phyloP scores from a whole-genome alignment of 2,113 vertebrate species.

The Cephalopholis sonnerati region DNA sequence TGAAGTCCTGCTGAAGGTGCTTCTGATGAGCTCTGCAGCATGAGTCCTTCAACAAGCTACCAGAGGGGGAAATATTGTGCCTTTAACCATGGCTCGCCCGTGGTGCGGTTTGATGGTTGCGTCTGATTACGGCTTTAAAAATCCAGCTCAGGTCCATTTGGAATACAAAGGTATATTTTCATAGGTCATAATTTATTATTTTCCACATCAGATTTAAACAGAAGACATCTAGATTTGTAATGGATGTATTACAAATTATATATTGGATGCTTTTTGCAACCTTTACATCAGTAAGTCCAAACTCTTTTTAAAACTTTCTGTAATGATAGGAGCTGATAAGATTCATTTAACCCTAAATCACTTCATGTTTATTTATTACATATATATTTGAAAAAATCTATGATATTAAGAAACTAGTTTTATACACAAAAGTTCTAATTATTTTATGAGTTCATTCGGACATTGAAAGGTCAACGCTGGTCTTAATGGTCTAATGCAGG shows the following conservation, averaged over 20 bases:
- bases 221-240: constrained; percentile 70
- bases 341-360: constrained; percentile 38
- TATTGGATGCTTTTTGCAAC: constrained; percentile 61
- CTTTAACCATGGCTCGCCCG: constrained; percentile 65
- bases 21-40: too few relatives aligned
- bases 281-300: constrained; percentile 28
- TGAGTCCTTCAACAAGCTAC: constrained; percentile 7
- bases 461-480: constrained; percentile 52
- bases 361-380: constrained; percentile 59
- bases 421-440: constrained; percentile 17
- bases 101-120: constrained; percentile 66
- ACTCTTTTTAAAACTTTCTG: constrained; percentile 21
- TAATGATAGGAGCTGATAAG: constrained; percentile 28
- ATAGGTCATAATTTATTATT: constrained; percentile 69
- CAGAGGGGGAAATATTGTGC: constrained; percentile 60
- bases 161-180: constrained; percentile 80
- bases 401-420: constrained; percentile 46
- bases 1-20: constrained; percentile 3
- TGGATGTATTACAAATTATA: constrained; percentile 50
- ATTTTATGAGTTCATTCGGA: constrained; percentile 50
- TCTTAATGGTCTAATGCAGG: constrained; percentile 26
- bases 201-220: constrained; percentile 63
- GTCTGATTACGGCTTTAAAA: constrained; percentile 81
- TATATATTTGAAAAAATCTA: constrained; percentile 28
- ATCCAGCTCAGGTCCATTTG: constrained; percentile 81